These are phyloP conservation scores for Sebastes glaucus DNA, from an alignment of 2,797 vertebrate genomes.

Conservation along the genomic window DNA sequence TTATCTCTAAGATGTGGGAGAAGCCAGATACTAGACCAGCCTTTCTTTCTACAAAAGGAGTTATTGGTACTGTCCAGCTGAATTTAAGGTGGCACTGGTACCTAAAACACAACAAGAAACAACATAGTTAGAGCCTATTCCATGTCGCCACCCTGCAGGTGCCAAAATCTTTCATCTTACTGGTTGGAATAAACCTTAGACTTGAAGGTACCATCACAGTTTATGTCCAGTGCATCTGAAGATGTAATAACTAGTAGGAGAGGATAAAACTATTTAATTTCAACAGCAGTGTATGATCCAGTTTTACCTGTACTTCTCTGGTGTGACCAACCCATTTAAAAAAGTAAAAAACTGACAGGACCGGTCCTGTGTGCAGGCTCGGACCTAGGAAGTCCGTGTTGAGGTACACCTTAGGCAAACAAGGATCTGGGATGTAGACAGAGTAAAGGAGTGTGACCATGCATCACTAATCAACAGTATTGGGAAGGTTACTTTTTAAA, in stretches of 20 bases:
- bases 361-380: conserved; percentile 69
- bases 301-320: conserved; percentile 1
- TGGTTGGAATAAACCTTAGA: neutral
- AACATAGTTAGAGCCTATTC: neutral
- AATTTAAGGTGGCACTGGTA: conserved; percentile 75
- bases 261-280: neutral
- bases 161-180: neutral
- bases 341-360: conserved; percentile 76
- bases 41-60: conserved; percentile 4
- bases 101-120: conserved; percentile 49
- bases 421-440: too few species aligned
- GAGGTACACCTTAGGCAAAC: too few species aligned
- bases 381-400: too few species aligned
- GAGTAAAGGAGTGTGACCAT: too few species aligned
- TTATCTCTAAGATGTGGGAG: conserved; percentile 7
- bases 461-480: too few species aligned
- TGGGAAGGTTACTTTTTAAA: too few species aligned
- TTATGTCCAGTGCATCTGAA: too few species aligned
- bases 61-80: conserved; percentile 54
- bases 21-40: conserved; percentile 64
- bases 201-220: too few species aligned
- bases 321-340: fast-evolving
- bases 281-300: neutral
- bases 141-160: neutral
- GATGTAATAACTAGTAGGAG: neutral